phyloP scores from a whole-genome alignment of 2,113 vertebrate species.

The Ailuropoda melanoleuca region DNA sequence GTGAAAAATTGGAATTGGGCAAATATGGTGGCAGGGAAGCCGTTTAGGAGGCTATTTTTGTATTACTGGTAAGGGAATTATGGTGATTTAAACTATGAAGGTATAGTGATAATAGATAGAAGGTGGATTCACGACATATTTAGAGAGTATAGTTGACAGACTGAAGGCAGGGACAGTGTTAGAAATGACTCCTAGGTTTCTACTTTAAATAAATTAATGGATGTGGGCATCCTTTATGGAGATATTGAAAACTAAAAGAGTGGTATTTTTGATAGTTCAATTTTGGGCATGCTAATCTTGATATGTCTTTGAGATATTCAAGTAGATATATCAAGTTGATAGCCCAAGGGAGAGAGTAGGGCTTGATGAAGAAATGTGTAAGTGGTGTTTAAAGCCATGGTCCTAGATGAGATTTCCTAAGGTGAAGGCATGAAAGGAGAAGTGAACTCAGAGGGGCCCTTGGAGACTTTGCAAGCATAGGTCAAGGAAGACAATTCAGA shows the following conservation, averaged over 20 bases:
- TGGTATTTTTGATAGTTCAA: background rate
- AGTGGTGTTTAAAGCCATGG: background rate
- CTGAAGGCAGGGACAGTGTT: background rate
- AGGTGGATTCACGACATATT: background rate
- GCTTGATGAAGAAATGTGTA: background rate
- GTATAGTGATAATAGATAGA: background rate
- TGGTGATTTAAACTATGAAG: background rate
- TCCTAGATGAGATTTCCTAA: background rate
- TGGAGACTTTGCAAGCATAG: background rate
- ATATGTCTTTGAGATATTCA: background rate
- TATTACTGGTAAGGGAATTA: background rate
- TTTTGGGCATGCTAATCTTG: conserved; percentile 28
- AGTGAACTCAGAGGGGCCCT: background rate
- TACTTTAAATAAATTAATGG: conserved; percentile 5
- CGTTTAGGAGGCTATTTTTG: background rate
- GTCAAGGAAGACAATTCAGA: background rate
- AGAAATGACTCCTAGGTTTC: background rate
- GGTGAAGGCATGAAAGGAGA: background rate
- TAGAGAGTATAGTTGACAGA: background rate
- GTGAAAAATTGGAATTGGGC: background rate
- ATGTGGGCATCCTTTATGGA: background rate
- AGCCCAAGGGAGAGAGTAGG: background rate
- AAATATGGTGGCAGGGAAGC: background rate
- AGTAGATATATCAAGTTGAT: background rate
- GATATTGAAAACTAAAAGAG: background rate